phyloP scores from a whole-genome alignment of 2,797 vertebrate species.

The Cetoscarus ocellatus region DNA sequence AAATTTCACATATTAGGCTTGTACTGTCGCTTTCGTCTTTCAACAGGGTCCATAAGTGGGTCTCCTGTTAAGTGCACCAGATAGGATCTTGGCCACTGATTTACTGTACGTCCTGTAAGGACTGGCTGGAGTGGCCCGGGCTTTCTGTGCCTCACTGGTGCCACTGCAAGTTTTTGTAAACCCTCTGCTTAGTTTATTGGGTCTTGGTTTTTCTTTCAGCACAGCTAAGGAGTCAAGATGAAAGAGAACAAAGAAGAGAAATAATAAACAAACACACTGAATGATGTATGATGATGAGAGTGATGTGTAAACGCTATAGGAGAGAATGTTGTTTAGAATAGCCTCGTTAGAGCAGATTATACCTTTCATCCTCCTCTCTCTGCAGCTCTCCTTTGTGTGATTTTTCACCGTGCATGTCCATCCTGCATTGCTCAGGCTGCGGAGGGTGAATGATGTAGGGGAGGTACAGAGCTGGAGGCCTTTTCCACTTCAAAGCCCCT shows the following conservation, averaged over 20 bases:
- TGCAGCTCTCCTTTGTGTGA: constrained; percentile 16
- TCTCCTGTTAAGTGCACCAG: constrained; percentile 69
- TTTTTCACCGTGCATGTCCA: constrained; percentile 35
- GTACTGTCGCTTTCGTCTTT: constrained; percentile 57
- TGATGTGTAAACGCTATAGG: constrained; percentile 20
- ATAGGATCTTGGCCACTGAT: constrained; percentile 63
- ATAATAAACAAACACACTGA: constrained; percentile 13
- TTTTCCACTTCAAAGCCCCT: constrained; percentile 82
- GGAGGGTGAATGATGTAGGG: constrained; percentile 80
- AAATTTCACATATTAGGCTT: constrained; percentile 38
- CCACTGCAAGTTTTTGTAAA: constrained; percentile 56
- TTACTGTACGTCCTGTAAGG: constrained; percentile 61
- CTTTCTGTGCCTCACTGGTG: constrained; percentile 43
- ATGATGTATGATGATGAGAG: constrained; percentile 21
- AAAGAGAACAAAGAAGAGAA: not conserved
- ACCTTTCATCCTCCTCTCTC: constrained; percentile 25
- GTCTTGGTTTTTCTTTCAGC: constrained; percentile 37
- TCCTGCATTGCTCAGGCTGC: constrained; percentile 70
- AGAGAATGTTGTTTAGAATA: constrained; percentile 35
- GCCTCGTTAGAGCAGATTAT: constrained; percentile 47
- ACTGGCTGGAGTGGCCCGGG: constrained; percentile 51
- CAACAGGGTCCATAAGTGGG: constrained; percentile 55
- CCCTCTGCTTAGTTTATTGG: constrained; percentile 42
- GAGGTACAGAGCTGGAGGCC: constrained; percentile 80
- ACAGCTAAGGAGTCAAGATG: constrained; percentile 18